These are phyloP conservation scores for Ditula angustiorana DNA, from an alignment of 2,888 invertebrate genomes.

Conservation along the genomic window DNA sequence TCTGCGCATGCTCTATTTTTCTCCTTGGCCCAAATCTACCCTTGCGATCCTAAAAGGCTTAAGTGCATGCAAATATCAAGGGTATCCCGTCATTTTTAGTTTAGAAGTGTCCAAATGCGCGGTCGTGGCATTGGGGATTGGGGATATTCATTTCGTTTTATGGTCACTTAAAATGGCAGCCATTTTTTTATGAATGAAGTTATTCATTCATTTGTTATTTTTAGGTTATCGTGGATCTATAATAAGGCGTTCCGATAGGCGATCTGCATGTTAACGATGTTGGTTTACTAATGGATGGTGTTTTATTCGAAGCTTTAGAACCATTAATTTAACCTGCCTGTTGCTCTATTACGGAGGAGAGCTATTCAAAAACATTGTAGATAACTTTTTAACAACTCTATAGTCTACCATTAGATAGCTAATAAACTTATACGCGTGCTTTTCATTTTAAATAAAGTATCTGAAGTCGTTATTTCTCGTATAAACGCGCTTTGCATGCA, in stretches of 20 bases:
- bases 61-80: background rate
- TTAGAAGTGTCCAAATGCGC: slow-evolving; percentile 52
- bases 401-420: too few species aligned
- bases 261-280: slow-evolving; percentile 9
- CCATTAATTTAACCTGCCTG: slow-evolving; percentile 22
- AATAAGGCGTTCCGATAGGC: slow-evolving; percentile 12
- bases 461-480: too few species aligned
- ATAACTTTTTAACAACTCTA: background rate
- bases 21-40: slow-evolving; percentile 69
- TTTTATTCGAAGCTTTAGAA: background rate
- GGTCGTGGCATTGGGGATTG: slow-evolving; percentile 67
- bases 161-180: slow-evolving; percentile 65
- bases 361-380: background rate
- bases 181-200: slow-evolving; percentile 76
- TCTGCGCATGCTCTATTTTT: slow-evolving; percentile 72
- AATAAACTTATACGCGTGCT: too few species aligned
- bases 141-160: slow-evolving; percentile 60
- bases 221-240: slow-evolving; percentile 53
- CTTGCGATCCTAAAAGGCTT: background rate
- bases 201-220: slow-evolving; percentile 74
- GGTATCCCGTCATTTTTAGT: background rate
- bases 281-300: background rate
- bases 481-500: too few species aligned
- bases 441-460: too few species aligned
- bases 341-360: slow-evolving; percentile 4